phyloP scores from a whole-genome alignment of 2,888 invertebrate species.

The Agonopterix heracliana region DNA sequence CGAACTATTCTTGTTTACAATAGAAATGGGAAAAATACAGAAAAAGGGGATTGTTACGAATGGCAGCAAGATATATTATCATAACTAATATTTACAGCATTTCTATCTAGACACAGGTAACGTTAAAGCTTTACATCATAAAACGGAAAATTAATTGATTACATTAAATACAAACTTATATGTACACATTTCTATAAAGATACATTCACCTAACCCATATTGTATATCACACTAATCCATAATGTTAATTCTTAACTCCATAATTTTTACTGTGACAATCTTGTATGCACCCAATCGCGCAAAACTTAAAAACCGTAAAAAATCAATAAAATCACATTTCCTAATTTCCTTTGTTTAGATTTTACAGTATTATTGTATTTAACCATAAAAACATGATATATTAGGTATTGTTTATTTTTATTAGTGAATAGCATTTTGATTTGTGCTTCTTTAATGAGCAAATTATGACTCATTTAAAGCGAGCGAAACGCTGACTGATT shows the following conservation, averaged over 20 bases:
- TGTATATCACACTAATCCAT: conserved; percentile 32
- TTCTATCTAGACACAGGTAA: conserved; percentile 39
- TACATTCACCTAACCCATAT: conserved; percentile 36
- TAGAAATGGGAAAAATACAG: neutral
- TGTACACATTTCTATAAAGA: conserved; percentile 31
- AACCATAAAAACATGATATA: too few relatives aligned
- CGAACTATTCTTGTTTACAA: neutral
- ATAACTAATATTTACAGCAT: conserved; percentile 58
- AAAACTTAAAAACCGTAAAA: too few relatives aligned
- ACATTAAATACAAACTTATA: conserved; percentile 33
- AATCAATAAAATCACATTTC: too few relatives aligned
- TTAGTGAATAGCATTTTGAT: too few relatives aligned
- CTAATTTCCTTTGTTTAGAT: too few relatives aligned
- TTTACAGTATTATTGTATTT: too few relatives aligned
- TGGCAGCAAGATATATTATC: conserved; percentile 59
- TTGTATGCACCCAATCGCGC: too few relatives aligned
- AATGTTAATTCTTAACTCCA: conserved; percentile 11
- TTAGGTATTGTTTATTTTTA: too few relatives aligned
- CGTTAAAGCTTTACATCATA: conserved; percentile 50
- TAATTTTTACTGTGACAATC: neutral
- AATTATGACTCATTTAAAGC: neutral
- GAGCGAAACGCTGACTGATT: conserved; percentile 12
- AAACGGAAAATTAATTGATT: conserved; percentile 5
- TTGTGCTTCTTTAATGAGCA: too few relatives aligned
- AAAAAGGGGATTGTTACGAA: conserved; percentile 29